Evolutionary conservation across 2,888 invertebrate species (phyloP).

Genomic region (Spodoptera exigua): DNA sequence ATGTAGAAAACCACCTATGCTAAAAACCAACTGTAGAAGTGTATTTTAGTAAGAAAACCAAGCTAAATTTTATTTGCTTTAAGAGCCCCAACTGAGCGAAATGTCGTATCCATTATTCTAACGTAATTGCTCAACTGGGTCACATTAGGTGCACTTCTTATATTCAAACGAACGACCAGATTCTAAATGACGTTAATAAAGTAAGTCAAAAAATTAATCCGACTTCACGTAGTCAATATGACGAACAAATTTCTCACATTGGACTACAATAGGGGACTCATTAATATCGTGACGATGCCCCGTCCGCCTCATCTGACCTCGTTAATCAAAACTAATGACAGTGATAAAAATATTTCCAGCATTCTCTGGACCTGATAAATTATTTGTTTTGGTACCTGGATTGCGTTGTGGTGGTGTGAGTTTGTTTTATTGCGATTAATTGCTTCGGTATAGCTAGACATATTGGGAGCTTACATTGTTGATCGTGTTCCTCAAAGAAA

Average conservation of each 20-base stretch:
- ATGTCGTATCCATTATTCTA: conserved; percentile 40
- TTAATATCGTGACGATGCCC: conserved; percentile 64
- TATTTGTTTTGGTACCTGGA: conserved; percentile 46
- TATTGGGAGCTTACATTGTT: too few species aligned
- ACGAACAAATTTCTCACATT: conserved; percentile 57
- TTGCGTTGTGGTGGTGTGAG: conserved; percentile 3
- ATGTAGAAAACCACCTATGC: too few species aligned
- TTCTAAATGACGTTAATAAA: conserved; percentile 37
- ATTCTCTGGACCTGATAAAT: conserved; percentile 57
- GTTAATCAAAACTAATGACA: conserved; percentile 74
- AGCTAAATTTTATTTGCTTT: conserved; percentile 8
- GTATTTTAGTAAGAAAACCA: neutral
- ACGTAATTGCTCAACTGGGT: conserved; percentile 46
- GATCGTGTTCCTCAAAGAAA: too few species aligned
- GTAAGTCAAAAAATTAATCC: conserved; percentile 35
- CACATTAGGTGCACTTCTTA: conserved; percentile 53
- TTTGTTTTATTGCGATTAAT: neutral
- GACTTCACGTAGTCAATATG: conserved; percentile 35
- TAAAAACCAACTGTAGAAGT: too few species aligned
- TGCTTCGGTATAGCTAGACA: neutral
- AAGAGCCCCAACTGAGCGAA: conserved; percentile 33
- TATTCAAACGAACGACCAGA: conserved; percentile 38
- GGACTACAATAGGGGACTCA: conserved; percentile 62
- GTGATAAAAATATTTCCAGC: conserved; percentile 70
- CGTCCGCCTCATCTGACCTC: conserved; percentile 57